phyloP scores from a whole-genome alignment of 2,797 vertebrate genomes.

The Sebastes nivosus region DNA sequence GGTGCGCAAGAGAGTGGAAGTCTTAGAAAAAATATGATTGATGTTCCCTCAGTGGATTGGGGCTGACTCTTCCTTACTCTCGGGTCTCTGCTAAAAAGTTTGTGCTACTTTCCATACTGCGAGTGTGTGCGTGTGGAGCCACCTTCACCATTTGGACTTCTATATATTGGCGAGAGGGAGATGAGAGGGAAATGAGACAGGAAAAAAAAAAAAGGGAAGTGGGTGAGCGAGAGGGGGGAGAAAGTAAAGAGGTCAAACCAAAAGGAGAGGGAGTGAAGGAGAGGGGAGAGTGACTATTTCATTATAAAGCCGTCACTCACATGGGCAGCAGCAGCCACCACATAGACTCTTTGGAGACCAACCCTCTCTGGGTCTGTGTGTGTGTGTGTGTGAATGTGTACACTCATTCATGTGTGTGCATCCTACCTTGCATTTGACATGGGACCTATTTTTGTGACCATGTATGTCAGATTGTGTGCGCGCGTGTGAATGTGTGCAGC shows the following conservation, averaged over 20 bases:
- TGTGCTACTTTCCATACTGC: constrained; percentile 44
- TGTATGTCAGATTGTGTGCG: not conserved
- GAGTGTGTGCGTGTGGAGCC: constrained; percentile 31
- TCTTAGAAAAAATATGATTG: constrained; percentile 73
- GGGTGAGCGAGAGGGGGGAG: constrained; percentile 22
- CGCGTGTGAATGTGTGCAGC: not conserved
- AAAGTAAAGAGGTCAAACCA: constrained; percentile 67
- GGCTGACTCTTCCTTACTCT: constrained; percentile 59
- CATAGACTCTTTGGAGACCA: constrained; percentile 56
- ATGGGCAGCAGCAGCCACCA: constrained; percentile 54
- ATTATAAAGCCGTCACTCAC: constrained; percentile 76
- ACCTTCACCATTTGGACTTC: constrained; percentile 51
- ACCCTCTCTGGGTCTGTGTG: constrained; percentile 16
- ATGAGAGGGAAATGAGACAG: constrained; percentile 51
- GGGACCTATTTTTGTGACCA: constrained; percentile 12
- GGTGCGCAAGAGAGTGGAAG: constrained; percentile 50
- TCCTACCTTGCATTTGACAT: constrained; percentile 38
- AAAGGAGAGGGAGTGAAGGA: constrained; percentile 43
- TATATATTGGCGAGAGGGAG: constrained; percentile 37
- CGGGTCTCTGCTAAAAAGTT: constrained; percentile 64
- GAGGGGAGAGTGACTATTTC: constrained; percentile 67
- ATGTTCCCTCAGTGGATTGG: constrained; percentile 69
- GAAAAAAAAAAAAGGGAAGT: constrained; percentile 10
- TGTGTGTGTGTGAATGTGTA: constrained; percentile 14
- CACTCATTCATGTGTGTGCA: constrained; percentile 28